Evolutionary conservation across 2,113 vertebrate species (phyloP), one percentile per base, ranked within the genome.

Genomic region (Dinomys branickii): DNA sequence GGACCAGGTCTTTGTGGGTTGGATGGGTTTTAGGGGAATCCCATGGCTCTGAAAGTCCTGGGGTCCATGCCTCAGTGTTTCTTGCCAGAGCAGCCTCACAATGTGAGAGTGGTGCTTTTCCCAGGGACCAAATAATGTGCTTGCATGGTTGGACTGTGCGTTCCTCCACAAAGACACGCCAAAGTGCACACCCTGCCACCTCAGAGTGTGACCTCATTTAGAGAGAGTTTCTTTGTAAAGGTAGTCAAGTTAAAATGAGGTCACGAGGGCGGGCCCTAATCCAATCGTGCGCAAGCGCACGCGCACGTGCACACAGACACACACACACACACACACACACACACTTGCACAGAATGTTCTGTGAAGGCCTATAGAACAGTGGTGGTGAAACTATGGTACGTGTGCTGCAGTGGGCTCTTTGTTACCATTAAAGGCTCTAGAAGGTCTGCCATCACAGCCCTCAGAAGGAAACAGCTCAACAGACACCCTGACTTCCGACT

Each of bases 141-240:
- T 87, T 94, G 77, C 82, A 41, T 16, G 26, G 7, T 77, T 61
- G 35, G 88, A 67, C 28, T 87, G 7, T 93, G 10, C 30, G 11
- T 20, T 22, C 10, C 8, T 30, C 2, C 19, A 35, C 41, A 84
- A 61, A 87, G 47, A 52, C 28, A 54, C 3, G 16, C 56, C 75
- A 19, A 80, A 81, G 61, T 84, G 30, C 52, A 83, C 69, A 88
- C 7, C 35, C 20, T 7, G 65, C 33, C 44, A 58, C 26, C 81
- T 58, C 33, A 80, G 80, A 94, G 92, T 81, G 28, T 90, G 38
- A 95, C 10, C 30, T 78, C 63, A 41, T 75, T 80, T 94, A 56
- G 41, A 95, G 56, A 30, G 13, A 85, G 33, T 59, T 52, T 92
- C 58, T 94, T 86, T 63, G 63, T 38, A 88, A 87, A 81, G 3